Percentiles rank a stretch among this genome's conserved stretches.
phyloP scores from a whole-genome alignment of 2,888 invertebrate species.

The Brassicogethes aeneus region DNA sequence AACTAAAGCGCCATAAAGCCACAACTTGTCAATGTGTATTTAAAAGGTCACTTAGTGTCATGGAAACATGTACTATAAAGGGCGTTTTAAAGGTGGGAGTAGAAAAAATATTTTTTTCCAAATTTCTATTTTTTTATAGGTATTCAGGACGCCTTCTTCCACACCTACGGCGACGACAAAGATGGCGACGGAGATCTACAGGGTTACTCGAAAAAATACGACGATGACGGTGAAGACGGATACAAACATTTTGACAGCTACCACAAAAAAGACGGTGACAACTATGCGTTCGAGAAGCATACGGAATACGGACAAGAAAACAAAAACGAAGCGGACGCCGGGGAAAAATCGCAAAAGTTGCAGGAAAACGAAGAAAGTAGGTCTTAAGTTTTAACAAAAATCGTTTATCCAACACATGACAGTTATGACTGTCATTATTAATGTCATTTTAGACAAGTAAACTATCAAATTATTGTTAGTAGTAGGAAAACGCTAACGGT shows the following conservation, averaged over 20 bases:
- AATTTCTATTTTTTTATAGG: too few relatives aligned
- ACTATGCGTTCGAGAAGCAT: conserved; percentile 62
- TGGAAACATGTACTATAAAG: too few relatives aligned
- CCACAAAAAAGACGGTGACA: conserved; percentile 64
- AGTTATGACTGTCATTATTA: too few relatives aligned
- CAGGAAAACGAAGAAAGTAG: conserved; percentile 12
- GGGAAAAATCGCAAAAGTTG: conserved; percentile 32
- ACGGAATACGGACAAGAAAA: conserved; percentile 50
- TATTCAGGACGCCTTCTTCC: conserved; percentile 46
- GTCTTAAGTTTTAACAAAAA: conserved; percentile 5
- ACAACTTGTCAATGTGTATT: too few relatives aligned
- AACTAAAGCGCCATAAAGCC: too few relatives aligned
- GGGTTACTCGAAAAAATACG: conserved; percentile 55
- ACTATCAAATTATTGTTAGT: too few relatives aligned
- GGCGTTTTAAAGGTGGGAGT: too few relatives aligned
- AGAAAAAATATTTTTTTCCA: too few relatives aligned
- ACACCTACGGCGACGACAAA: conserved; percentile 50
- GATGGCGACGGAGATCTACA: conserved; percentile 46
- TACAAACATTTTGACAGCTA: conserved; percentile 65
- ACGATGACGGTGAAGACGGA: conserved; percentile 59
- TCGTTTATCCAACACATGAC: too few relatives aligned
- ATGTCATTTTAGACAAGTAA: too few relatives aligned
- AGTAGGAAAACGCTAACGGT: too few relatives aligned
- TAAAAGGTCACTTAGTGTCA: too few relatives aligned
- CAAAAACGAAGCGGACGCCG: conserved; percentile 40